Base-by-base conservation (phyloP, 2,888 invertebrate genomes). In the Clepsis dumicolana region DNA sequence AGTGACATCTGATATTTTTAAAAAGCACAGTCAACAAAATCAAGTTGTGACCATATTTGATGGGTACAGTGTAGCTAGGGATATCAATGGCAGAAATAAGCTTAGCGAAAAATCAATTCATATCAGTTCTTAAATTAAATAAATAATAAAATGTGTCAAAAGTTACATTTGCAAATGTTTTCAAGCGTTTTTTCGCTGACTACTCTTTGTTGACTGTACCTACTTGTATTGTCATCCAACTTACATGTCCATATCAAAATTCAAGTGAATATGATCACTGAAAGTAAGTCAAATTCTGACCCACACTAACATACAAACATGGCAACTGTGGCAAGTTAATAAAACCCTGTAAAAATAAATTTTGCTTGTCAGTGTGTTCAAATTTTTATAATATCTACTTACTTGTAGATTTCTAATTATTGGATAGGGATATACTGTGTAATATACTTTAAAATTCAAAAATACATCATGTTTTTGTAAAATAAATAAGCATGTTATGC, bases 41-140 rank as follows among this genome's bases (percentile, higher is more conserved):
- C 81, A 85, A 52, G 78, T 85, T 53, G 88, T 93, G 5, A 86
- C 87, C 70, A 93, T 93, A 57, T 86, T 87, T 75, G 93, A 92
- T 78, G 93, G 93, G 7, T 93, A 93, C 70, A 93, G 93, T 77
- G 83, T 90, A 56, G 88, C 91, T 4, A 87, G 91, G 74, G 85
- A 90, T 73, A 90, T 87, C 70, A 91, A 91, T 80, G 91, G 91
- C 3, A 82, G 90, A 72, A 90, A 91, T 72, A 88, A 87, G 80
- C 71, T 89, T 52, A 74, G 84, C 12, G 88, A 88, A 77, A 89
- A 89, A 73, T 79, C 87, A 8, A 86, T 91, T 69, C 84, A 80
- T 59, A 82, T 90, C 48, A 86, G 81, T 72, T 80, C 85, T 38
- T 80, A 80, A 72, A 35, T 61, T 57, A 60, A 18, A 50, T 29